Conservation (phyloP, 2,888 invertebrate genomes). For the Drosophila histrio region DNA sequence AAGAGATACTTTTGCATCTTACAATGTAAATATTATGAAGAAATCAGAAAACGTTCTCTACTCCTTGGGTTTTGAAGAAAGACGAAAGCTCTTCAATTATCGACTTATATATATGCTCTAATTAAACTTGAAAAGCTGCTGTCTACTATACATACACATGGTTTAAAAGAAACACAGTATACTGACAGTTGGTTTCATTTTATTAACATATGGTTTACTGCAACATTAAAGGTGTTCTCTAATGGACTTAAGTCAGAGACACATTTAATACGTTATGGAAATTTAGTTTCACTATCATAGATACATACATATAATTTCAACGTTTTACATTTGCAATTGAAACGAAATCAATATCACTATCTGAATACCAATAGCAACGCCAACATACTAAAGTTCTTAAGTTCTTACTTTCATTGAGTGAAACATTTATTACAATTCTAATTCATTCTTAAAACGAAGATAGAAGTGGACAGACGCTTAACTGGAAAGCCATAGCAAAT, state of each 20-base stretch:
- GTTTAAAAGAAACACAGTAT: neutral
- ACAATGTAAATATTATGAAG: neutral
- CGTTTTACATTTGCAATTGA: too few species aligned
- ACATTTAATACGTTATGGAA: too few species aligned
- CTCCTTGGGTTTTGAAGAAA: neutral
- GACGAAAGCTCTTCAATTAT: neutral
- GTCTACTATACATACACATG: neutral
- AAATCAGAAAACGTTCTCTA: neutral
- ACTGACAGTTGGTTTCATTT: neutral
- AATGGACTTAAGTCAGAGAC: neutral
- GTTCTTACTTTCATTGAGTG: too few species aligned
- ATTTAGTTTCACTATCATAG: too few species aligned
- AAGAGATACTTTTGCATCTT: neutral
- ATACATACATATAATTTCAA: too few species aligned
- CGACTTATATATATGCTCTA: neutral
- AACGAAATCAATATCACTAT: too few species aligned
- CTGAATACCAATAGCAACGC: too few species aligned
- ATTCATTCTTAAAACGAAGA: too few species aligned
- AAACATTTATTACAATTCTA: too few species aligned
- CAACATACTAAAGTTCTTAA: too few species aligned
- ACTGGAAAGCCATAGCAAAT: too few species aligned
- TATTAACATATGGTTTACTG: neutral
- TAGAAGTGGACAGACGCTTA: too few species aligned
- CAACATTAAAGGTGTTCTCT: neutral
- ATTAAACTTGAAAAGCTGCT: neutral